Evolutionary conservation across 2,888 invertebrate genomes (phyloP), one percentile per base, ranked within the genome.

Genomic region (Caenorhabditis sp.): DNA sequence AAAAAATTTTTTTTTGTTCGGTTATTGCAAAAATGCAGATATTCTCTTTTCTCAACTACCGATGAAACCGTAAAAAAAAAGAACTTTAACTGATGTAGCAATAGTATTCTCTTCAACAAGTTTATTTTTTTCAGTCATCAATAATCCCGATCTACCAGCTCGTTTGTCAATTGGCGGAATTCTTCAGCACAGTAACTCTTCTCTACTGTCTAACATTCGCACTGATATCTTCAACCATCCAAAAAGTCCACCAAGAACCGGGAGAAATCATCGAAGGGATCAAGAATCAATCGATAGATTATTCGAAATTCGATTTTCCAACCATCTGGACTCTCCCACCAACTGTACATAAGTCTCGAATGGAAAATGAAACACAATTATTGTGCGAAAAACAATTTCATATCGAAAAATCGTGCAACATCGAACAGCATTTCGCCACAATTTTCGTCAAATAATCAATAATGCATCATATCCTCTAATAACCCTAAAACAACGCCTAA

Each of bases 191-290:
- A 23, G 61, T 69, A n/a, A 72, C 76, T 10, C 60, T 69, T 57
- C 63, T 69, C 56, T 72, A 68, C 69, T 68, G 71, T n/a, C 59
- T 69, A 20, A 76, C 71, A 5, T 57, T 71, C n/a, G 70, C 71
- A 1, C n/a, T 71, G 57, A 67, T 71, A 63, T 60, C 71, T 14
- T 54, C 66, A 25, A 71, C 70, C 25, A 27, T 56, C 10, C 27
- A 25, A 26, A 25, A 56, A 59, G 23, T 71, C 10, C 43, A 43
- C 17, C 43, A 43, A 43, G 14, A 43, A 14, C 43, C 43, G 43
- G 17, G 8, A 2, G 43, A 43, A 43, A 43, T 43, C 3, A 43
- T 43, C 43, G 43, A 43, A 43, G 17, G 17, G 10, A 17, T 43
- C 14, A 43, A 43, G 14, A 43, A 43, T 43, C 43, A 43, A 43